A percentile compares a stretch with the other conserved stretches of the same genome.
These are phyloP conservation scores for Eupsilia transversa DNA, from an alignment of 2,888 invertebrate genomes.

Conservation along the genomic window DNA sequence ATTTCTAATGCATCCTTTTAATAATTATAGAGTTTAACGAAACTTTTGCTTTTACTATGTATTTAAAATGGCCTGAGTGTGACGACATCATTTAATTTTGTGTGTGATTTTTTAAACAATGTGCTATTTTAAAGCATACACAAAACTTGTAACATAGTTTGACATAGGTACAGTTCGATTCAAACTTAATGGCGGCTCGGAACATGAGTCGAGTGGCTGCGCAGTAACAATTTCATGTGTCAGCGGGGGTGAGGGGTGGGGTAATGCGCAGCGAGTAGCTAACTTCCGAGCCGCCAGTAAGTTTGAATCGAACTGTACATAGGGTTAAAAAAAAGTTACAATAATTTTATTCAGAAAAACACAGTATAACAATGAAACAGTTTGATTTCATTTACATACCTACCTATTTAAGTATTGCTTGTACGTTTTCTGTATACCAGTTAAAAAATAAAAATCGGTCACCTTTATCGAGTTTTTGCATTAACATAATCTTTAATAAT, in stretches of 20 bases:
- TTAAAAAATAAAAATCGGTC: background rate
- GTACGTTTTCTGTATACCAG: background rate
- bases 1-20: background rate
- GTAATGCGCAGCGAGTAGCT: no score
- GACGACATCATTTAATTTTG: constrained; percentile 32
- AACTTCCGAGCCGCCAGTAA: no score
- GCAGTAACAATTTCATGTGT: no score
- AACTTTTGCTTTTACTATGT: background rate
- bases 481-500: background rate
- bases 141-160: constrained; percentile 16
- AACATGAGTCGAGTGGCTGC: no score
- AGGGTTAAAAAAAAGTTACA: constrained; percentile 14
- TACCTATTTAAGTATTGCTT: background rate
- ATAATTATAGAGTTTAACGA: background rate
- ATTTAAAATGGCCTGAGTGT: background rate
- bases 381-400: constrained; percentile 3
- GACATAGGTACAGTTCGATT: background rate
- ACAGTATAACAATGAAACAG: constrained; percentile 5
- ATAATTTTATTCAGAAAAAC: background rate
- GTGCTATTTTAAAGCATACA: constrained; percentile 22
- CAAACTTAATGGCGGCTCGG: no score
- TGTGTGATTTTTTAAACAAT: constrained; percentile 46
- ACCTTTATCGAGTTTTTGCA: constrained; percentile 1
- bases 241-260: no score
- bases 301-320: no score